Evolutionary conservation across 1,140 invertebrate species (phyloP).

Genomic region (Drosophila burlai): DNA sequence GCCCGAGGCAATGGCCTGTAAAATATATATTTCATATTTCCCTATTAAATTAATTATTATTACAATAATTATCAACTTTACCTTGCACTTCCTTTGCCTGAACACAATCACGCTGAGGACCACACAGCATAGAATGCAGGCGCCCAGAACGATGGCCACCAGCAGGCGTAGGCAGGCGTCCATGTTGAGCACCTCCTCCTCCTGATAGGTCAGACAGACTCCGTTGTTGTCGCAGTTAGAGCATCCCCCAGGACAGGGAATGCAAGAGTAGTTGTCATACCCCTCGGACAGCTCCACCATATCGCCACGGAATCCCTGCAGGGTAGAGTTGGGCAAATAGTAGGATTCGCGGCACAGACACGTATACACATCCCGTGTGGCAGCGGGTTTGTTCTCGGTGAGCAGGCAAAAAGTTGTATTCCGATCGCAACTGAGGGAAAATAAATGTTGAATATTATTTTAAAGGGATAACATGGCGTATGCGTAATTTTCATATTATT

Average conservation of each 20-base stretch:
- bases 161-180: constrained; percentile 88
- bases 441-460: not conserved
- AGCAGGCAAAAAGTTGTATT: constrained; percentile 84
- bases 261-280: constrained; percentile 86
- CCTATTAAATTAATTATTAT: not conserved
- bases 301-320: constrained; percentile 85
- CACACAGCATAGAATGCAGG: constrained; percentile 90
- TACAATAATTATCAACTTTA: constrained; percentile 76
- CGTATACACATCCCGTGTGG: constrained; percentile 82
- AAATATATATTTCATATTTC: constrained; percentile 3
- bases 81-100: constrained; percentile 91
- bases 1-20: constrained; percentile 91
- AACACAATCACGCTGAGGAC: constrained; percentile 90
- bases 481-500: not conserved
- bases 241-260: constrained; percentile 87
- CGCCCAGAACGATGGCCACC: constrained; percentile 89
- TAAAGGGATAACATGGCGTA: not conserved
- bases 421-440: constrained; percentile 76
- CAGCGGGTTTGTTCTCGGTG: constrained; percentile 68
- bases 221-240: constrained; percentile 86
- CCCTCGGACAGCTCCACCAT: constrained; percentile 85
- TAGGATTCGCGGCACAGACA: constrained; percentile 86
- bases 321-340: constrained; percentile 85
- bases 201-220: constrained; percentile 86
- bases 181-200: constrained; percentile 74